Percentiles rank a stretch among this genome's conserved stretches.
These are phyloP conservation scores for Drosophila pandora DNA, from an alignment of 1,140 invertebrate genomes.

Conservation along the genomic window DNA sequence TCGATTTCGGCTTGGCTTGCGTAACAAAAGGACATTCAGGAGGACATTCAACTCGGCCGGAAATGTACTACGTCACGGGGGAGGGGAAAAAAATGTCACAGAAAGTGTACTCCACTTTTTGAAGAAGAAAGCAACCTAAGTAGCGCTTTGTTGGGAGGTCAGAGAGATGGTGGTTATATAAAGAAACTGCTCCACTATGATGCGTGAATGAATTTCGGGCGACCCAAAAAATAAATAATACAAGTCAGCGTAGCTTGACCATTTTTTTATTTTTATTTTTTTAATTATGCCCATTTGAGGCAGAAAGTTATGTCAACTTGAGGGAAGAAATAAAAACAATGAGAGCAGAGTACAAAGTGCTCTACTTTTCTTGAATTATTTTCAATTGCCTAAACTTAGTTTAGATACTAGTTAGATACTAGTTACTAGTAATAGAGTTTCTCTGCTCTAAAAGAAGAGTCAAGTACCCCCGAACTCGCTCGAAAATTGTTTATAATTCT, in stretches of 20 bases:
- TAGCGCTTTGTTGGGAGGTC: constrained; percentile 19
- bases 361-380: constrained; percentile 39
- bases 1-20: constrained; percentile 30
- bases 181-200: constrained; percentile 15
- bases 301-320: constrained; percentile 61
- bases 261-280: constrained; percentile 21
- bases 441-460: no score
- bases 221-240: constrained; percentile 33
- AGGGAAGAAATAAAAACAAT: constrained; percentile 14
- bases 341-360: constrained; percentile 22
- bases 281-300: constrained; percentile 8
- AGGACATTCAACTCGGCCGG: constrained; percentile 65
- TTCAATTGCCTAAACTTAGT: constrained; percentile 29
- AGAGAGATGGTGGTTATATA: constrained; percentile 40
- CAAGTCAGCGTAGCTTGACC: constrained; percentile 46
- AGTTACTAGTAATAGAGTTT: background rate
- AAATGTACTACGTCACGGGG: constrained; percentile 48
- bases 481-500: background rate
- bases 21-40: constrained; percentile 23
- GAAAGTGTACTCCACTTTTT: background rate
- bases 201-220: constrained; percentile 43
- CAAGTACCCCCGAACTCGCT: constrained; percentile 13
- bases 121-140: constrained; percentile 35
- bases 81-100: constrained; percentile 30
- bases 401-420: no score